These are phyloP conservation scores for Hipparchia semele DNA, from an alignment of 2,888 invertebrate genomes.

Conservation along the genomic window DNA sequence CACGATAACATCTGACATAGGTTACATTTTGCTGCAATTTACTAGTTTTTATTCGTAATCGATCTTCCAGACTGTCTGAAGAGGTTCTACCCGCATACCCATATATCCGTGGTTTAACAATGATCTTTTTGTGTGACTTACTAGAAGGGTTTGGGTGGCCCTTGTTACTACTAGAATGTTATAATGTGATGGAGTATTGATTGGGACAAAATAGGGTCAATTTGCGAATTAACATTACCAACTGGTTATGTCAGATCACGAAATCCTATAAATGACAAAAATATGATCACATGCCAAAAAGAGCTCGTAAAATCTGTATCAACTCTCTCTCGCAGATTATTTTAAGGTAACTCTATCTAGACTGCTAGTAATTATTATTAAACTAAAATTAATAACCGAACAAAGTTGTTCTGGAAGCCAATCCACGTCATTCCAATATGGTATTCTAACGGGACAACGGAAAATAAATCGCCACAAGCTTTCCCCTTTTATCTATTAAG, in stretches of 20 bases:
- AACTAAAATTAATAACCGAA: constrained; percentile 16
- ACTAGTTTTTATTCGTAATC: constrained; percentile 7
- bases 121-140: constrained; percentile 9
- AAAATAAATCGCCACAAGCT: constrained; percentile 33
- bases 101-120: constrained; percentile 23
- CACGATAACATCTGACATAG: no score
- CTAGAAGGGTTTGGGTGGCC: constrained; percentile 19
- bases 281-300: background rate
- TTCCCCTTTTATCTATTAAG: constrained; percentile 39
- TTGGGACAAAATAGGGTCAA: background rate
- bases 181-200: background rate
- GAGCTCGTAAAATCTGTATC: background rate
- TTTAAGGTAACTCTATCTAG: constrained; percentile 2
- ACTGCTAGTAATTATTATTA: constrained; percentile 6
- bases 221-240: background rate
- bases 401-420: constrained; percentile 15
- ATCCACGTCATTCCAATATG: constrained; percentile 22
- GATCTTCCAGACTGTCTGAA: constrained; percentile 24
- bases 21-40: no score
- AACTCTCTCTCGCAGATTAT: constrained; percentile 6
- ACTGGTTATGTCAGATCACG: background rate
- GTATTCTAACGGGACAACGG: constrained; percentile 24
- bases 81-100: constrained; percentile 24
- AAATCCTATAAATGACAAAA: background rate
- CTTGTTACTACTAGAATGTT: background rate